A percentile compares a stretch with the other conserved stretches of the same genome.
These are phyloP conservation scores for Anas flavirostris DNA, from an alignment of 2,797 vertebrate species.

Conservation along the genomic window DNA sequence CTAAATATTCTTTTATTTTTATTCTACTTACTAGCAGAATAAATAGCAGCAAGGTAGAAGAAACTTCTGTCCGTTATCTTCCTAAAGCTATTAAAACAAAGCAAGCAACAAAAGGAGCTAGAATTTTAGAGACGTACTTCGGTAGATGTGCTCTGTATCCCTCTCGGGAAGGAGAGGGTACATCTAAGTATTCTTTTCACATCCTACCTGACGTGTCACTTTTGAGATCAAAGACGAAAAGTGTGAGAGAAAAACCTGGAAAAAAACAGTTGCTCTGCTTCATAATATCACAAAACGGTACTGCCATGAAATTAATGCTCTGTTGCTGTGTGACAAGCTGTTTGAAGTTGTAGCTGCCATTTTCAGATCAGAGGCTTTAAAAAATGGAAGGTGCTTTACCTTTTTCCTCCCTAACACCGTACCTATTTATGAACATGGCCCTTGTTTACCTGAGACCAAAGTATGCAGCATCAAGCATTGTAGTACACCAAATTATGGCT, in stretches of 20 bases:
- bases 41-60: background rate
- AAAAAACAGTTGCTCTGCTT: background rate
- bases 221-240: background rate
- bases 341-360: background rate
- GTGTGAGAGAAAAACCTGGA: background rate
- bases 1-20: background rate
- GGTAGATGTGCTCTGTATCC: background rate
- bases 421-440: background rate
- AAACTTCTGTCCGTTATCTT: background rate
- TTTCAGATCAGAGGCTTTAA: background rate
- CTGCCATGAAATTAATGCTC: background rate
- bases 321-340: background rate
- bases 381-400: background rate
- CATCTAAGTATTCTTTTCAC: background rate
- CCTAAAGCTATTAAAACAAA: background rate
- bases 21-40: background rate
- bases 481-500: too few species aligned
- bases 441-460: background rate
- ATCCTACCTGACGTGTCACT: background rate
- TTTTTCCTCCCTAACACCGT: background rate
- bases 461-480: background rate
- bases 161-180: background rate
- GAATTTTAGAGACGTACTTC: background rate
- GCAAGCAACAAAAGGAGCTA: background rate
- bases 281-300: background rate